Evolutionary conservation across 2,113 vertebrate species (phyloP).

Genomic region (Pluvialis apricaria): DNA sequence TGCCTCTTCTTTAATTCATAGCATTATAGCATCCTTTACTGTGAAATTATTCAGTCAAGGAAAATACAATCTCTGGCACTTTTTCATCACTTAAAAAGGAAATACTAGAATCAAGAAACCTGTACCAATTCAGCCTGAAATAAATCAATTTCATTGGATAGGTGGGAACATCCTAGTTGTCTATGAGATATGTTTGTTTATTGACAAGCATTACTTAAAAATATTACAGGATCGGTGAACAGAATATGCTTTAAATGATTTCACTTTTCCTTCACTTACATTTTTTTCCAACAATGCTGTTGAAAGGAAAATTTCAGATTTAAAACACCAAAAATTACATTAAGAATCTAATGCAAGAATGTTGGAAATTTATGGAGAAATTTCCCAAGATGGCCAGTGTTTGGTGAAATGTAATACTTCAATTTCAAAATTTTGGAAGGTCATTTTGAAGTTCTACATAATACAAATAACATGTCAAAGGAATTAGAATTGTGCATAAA

Average conservation of each 20-base stretch:
- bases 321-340: background rate
- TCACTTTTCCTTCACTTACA: background rate
- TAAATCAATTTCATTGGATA: background rate
- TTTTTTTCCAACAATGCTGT: background rate
- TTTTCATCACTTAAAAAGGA: background rate
- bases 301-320: background rate
- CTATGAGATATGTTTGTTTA: background rate
- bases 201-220: background rate
- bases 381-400: background rate
- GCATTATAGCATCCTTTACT: background rate
- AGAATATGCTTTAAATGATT: background rate
- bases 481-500: background rate
- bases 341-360: background rate
- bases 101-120: background rate
- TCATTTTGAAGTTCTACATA: background rate
- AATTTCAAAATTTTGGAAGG: background rate
- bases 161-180: background rate
- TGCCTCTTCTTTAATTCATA: background rate
- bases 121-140: background rate
- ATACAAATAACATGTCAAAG: background rate
- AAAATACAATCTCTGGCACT: background rate
- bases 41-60: background rate
- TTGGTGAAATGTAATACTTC: background rate
- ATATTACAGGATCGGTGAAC: background rate
- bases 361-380: background rate